Evolutionary conservation across 2,888 invertebrate genomes (phyloP).

Genomic region (Dusona sp.): DNA sequence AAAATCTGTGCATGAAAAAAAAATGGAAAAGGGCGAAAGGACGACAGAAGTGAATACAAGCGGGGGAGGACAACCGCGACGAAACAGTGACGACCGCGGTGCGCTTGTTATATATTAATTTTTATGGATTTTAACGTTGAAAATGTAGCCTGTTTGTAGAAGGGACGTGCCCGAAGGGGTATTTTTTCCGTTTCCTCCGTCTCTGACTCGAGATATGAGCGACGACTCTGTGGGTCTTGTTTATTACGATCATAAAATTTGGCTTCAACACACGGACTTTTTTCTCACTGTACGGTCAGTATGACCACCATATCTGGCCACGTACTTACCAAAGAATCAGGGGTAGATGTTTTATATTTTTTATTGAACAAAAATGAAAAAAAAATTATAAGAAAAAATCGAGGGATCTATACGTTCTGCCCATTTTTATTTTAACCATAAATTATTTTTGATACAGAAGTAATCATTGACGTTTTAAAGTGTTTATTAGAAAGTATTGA

Average conservation of each 20-base stretch:
- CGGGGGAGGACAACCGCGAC: slow-evolving; percentile 70
- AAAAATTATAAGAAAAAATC: slow-evolving; percentile 36
- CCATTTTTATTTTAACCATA: slow-evolving; percentile 33
- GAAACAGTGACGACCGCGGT: slow-evolving; percentile 67
- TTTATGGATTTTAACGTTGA: slow-evolving; percentile 79
- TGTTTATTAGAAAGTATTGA: slow-evolving; percentile 8
- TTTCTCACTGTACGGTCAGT: background rate
- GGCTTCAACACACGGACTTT: slow-evolving; percentile 45
- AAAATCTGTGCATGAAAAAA: slow-evolving; percentile 41
- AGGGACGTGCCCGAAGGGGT: slow-evolving; percentile 47
- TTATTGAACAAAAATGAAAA: slow-evolving; percentile 4
- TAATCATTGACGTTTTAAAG: slow-evolving; percentile 27
- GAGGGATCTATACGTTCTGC: background rate
- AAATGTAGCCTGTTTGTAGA: slow-evolving; percentile 54
- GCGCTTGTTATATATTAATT: slow-evolving; percentile 77
- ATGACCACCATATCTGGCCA: slow-evolving; percentile 30
- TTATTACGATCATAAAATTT: slow-evolving; percentile 65
- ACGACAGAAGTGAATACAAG: slow-evolving; percentile 36
- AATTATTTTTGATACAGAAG: background rate
- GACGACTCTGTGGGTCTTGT: slow-evolving; percentile 59
- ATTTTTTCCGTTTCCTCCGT: slow-evolving; percentile 23
- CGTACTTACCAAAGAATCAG: slow-evolving; percentile 29
- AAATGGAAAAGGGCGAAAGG: slow-evolving; percentile 47
- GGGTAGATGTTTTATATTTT: slow-evolving; percentile 14
- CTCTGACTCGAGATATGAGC: slow-evolving; percentile 40